Evolutionary conservation across 2,888 invertebrate species (phyloP).

Genomic region (Callosobruchus maculatus): DNA sequence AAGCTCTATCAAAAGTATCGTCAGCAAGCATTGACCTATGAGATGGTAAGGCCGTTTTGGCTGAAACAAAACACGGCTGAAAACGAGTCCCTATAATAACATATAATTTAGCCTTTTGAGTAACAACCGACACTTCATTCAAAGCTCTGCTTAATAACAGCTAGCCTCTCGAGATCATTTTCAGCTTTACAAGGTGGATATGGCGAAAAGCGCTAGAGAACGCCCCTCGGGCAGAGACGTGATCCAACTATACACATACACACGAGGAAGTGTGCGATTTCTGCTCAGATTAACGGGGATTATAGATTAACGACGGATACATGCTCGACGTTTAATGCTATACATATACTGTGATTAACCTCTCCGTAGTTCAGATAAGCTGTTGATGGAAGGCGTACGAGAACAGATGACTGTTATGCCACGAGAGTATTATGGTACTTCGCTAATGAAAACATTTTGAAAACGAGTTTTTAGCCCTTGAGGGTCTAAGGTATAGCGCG

Average conservation of each 20-base stretch:
- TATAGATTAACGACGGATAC: background rate
- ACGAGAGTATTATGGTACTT: too few relatives aligned
- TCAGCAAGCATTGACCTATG: background rate
- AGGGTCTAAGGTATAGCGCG: too few relatives aligned
- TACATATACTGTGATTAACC: background rate
- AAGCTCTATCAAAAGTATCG: background rate
- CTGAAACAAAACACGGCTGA: constrained; percentile 12
- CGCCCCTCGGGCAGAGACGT: background rate
- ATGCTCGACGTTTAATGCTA: background rate
- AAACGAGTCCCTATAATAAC: constrained; percentile 10
- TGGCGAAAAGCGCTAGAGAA: background rate
- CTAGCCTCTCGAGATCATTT: constrained; percentile 10
- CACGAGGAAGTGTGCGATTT: background rate
- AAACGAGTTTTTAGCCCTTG: too few relatives aligned
- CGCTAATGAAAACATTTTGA: too few relatives aligned
- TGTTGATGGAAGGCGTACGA: background rate
- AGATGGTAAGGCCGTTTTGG: background rate
- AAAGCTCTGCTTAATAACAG: constrained; percentile 15
- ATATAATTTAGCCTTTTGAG: constrained; percentile 16
- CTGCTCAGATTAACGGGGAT: background rate
- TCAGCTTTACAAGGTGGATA: constrained; percentile 5
- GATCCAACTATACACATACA: background rate
- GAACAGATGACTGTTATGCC: background rate
- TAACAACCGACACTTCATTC: constrained; percentile 17
- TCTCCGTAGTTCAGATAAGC: background rate